Evolutionary conservation across 1,140 invertebrate species (phyloP), one percentile per base, ranked within the genome.

Genomic region (Megathymus violae): DNA sequence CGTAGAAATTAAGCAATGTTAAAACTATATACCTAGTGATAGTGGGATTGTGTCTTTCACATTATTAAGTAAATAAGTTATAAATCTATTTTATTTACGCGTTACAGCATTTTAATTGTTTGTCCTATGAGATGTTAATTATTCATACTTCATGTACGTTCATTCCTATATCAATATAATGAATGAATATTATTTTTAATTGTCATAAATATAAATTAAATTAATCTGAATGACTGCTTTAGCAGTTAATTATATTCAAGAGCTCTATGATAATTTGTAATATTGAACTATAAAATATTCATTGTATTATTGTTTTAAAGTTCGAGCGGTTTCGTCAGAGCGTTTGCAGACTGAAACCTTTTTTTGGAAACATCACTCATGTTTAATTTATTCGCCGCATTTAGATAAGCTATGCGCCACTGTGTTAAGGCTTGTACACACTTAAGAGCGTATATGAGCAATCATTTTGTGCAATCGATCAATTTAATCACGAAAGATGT

Each of bases 321-420:
- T 27, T 27, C 4, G 44, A 27, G 11, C 4, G 11, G 27, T 22
- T 27, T 47, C 22, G 44, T 47, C 25, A 27, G 25, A 47, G 14
- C 43, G 22, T 47, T 47, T 47, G 11, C 44, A 27, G 44, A 47
- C 22, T 47, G 25, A 25, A 25, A 25, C 19, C 44, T 47, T 47
- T 47, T 47, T 47, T 19, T 47, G 14, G 44, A 27, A 47, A 47
- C 44, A 47, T 47, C 44, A 47, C 44, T 47, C 9, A 16, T 19
- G 58, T 61, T 61, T 38, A 61, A 61, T 59, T 59, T 46, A 48
- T 50, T 61, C 58, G 47, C 43, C 46, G 47, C 58, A 61, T 61
- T 61, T 50, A 61, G 58, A 61, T 61, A 47, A 61, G 47, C 58
- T 11, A 13, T 61, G 17, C 46, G 34, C 46, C 41, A 38, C 34